Base-by-base conservation (phyloP, 2,797 vertebrate species). In the Acanthiza pusilla region DNA sequence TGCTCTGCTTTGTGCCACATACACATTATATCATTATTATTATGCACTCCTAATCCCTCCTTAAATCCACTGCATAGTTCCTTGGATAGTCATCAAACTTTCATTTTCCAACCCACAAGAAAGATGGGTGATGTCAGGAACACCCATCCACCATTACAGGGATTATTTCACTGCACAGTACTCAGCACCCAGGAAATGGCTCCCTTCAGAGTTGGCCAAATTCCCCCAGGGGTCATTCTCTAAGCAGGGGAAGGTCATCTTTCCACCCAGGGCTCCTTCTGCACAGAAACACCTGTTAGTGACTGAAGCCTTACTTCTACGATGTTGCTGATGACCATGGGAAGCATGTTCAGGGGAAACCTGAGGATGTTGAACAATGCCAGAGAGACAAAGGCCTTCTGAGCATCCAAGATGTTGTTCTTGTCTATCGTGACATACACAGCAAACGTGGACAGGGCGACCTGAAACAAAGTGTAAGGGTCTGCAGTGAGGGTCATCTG, bases 241-340 rank as follows among this genome's bases (percentile, higher is more conserved):
- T 13, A 63, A 60, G 63, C 40, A 81, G 17, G 51, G 12, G 6
- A 68, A 62, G 9, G 10, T 13, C 2, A 58, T 19, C 21, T 54
- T 40, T 58, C 30, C 50, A 66, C 29, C 45, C 73, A 54, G 15
- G 19, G 34, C 16, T 66, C 42, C 47, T 75, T 34, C 42, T 78
- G 57, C 26, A 4, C n/a, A 55, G 22, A 79, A 61, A 19, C 40
- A 42, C n/a, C 32, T 8, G 94, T 23, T 18, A 61, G 36, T 7
- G 38, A 68, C 38, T 25, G 1, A 42, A 50, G 4, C 4, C 96
- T 97, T 91, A 99, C 99, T 98, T 99, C 99, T 86, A 99, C 99
- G 40, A 99, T 98, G 91, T 98, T 99, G 96, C 99, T 99, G 97
- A 99, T 99, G 94, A 99, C 99, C 99, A 99, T 98, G 6, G 99